Conservation (phyloP, 1,140 invertebrate genomes). For the Saccostrea cuccullata region DNA sequence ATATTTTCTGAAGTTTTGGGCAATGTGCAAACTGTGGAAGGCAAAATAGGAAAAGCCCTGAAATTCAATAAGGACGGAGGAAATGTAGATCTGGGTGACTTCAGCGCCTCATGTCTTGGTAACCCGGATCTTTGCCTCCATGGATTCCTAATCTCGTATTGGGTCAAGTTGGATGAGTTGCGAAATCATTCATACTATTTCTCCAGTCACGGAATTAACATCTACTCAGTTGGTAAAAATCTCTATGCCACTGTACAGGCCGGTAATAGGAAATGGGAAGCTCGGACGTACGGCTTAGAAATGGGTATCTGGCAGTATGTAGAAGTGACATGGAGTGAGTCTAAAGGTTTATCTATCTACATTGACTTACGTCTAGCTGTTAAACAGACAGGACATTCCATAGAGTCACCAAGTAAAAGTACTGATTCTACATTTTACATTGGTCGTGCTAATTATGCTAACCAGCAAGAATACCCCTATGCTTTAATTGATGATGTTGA, state of each 20-base stretch:
- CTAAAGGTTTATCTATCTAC: slow-evolving; percentile 69
- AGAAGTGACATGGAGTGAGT: slow-evolving; percentile 72
- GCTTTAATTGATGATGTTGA: slow-evolving; percentile 73
- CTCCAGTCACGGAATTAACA: slow-evolving; percentile 63
- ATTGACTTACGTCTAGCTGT: slow-evolving; percentile 65
- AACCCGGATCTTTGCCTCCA: slow-evolving; percentile 69
- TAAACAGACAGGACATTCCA: slow-evolving; percentile 49
- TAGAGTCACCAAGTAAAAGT: background rate
- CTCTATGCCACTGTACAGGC: slow-evolving; percentile 66
- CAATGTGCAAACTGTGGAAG: slow-evolving; percentile 60
- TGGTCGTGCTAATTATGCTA: slow-evolving; percentile 67
- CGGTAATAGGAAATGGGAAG: slow-evolving; percentile 62
- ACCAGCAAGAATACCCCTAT: slow-evolving; percentile 58
- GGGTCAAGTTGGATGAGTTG: slow-evolving; percentile 68
- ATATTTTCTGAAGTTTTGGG: slow-evolving; percentile 60
- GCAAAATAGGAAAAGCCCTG: slow-evolving; percentile 68
- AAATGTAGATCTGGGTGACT: slow-evolving; percentile 70
- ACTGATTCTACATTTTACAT: slow-evolving; percentile 66
- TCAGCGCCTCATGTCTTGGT: slow-evolving; percentile 69
- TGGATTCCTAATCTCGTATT: slow-evolving; percentile 73
- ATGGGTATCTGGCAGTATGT: slow-evolving; percentile 74
- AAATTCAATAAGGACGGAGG: slow-evolving; percentile 65
- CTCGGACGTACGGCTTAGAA: slow-evolving; percentile 56
- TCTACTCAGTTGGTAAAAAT: slow-evolving; percentile 64
- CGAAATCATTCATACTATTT: slow-evolving; percentile 61